Percentiles rank a stretch among this genome's conserved stretches.
These are phyloP conservation scores for Limnephilus auricula DNA, from an alignment of 2,888 invertebrate species.

Conservation along the genomic window DNA sequence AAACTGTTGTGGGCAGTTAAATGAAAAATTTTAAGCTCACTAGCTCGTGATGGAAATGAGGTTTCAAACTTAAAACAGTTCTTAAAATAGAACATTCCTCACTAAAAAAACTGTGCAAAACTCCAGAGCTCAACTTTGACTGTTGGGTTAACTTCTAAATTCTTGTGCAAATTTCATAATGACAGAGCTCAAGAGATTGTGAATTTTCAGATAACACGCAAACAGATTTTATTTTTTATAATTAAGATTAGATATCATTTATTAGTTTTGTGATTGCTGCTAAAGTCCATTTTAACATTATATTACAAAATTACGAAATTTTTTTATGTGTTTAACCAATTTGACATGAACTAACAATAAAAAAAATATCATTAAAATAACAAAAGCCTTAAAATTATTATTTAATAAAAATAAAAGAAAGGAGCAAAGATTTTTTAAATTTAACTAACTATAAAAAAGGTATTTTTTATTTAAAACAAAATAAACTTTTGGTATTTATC, in stretches of 20 bases:
- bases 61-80: too few relatives aligned
- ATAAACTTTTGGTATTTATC: conserved; percentile 48
- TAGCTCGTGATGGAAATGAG: neutral
- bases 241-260: neutral
- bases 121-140: neutral
- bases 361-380: conserved; percentile 41
- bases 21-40: too few relatives aligned
- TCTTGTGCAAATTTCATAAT: too few relatives aligned
- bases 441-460: conserved; percentile 30
- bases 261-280: too few relatives aligned
- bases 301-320: neutral
- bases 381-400: conserved; percentile 22
- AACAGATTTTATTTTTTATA: neutral
- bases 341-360: neutral
- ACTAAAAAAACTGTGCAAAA: too few relatives aligned
- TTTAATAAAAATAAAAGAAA: conserved; percentile 27
- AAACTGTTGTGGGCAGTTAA: too few relatives aligned
- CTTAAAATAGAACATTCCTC: too few relatives aligned
- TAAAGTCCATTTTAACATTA: too few relatives aligned
- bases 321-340: neutral
- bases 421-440: conserved; percentile 36
- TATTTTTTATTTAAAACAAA: conserved; percentile 23
- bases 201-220: too few relatives aligned
- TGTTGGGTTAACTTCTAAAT: too few relatives aligned
- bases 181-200: too few relatives aligned